Evolutionary conservation across 2,888 invertebrate species (phyloP).

Genomic region (Crepidodera aurea): DNA sequence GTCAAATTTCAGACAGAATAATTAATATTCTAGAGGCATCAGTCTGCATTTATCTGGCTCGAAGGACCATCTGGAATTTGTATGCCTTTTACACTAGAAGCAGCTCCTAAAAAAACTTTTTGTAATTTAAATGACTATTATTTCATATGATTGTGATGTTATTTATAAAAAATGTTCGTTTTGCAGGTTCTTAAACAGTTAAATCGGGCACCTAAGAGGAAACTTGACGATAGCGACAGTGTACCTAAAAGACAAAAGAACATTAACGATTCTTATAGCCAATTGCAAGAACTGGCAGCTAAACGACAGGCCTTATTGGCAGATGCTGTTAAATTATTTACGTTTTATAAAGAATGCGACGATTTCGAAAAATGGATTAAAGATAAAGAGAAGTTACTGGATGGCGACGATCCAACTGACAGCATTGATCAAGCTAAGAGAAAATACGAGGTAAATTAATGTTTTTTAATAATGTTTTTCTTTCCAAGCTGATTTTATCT

Average conservation of each 20-base stretch:
- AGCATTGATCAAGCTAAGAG: slow-evolving; percentile 92
- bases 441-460: slow-evolving; percentile 82
- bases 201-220: slow-evolving; percentile 58
- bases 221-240: slow-evolving; percentile 72
- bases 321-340: slow-evolving; percentile 90
- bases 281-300: slow-evolving; percentile 81
- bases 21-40: no score
- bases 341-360: slow-evolving; percentile 96
- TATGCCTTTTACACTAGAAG: no score
- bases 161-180: no score
- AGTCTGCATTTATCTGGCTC: no score
- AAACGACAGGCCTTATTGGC: slow-evolving; percentile 85
- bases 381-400: slow-evolving; percentile 89
- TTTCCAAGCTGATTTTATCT: no score
- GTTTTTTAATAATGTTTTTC: no score
- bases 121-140: no score
- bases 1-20: no score
- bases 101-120: no score
- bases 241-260: slow-evolving; percentile 81
- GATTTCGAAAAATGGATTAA: slow-evolving; percentile 98
- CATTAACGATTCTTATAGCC: slow-evolving; percentile 83
- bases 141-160: no score
- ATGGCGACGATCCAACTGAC: slow-evolving; percentile 83
- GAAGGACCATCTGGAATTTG: no score
- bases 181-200: slow-evolving; percentile 56